A percentile compares a stretch with the other conserved stretches of the same genome.
These are phyloP conservation scores for Sipha maydis DNA, from an alignment of 2,888 invertebrate genomes.

Conservation along the genomic window DNA sequence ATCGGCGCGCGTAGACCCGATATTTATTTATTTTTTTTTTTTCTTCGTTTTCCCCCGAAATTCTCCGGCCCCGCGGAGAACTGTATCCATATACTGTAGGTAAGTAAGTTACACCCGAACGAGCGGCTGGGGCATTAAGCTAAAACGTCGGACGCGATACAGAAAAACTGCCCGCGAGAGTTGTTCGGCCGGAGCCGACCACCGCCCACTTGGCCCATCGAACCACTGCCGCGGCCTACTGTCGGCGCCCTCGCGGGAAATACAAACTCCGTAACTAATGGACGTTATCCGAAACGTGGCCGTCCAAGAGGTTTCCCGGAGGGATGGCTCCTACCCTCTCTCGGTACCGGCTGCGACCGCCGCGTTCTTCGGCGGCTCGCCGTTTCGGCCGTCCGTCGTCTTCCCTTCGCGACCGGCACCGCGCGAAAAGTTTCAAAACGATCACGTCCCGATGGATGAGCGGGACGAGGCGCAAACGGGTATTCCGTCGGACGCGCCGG, in stretches of 20 bases:
- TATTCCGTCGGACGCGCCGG: too few species aligned
- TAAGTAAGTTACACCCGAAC: constrained; percentile 31
- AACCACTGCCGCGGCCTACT: not conserved
- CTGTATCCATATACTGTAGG: not conserved
- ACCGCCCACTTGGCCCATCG: too few species aligned
- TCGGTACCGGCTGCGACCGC: too few species aligned
- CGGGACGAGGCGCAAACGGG: too few species aligned
- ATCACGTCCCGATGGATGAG: too few species aligned
- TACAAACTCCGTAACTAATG: constrained; percentile 60
- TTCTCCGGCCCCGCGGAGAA: too few species aligned
- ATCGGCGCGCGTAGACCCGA: not conserved
- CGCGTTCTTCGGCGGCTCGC: too few species aligned
- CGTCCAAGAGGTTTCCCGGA: not conserved
- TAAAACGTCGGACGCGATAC: constrained; percentile 59
- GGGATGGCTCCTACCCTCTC: too few species aligned
- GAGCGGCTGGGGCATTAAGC: constrained; percentile 47
- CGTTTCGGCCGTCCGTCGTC: too few species aligned
- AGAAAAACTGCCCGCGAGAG: constrained; percentile 47
- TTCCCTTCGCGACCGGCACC: too few species aligned
- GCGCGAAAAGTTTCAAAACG: too few species aligned
- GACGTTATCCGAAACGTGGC: constrained; percentile 48
- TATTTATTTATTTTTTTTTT: not conserved
- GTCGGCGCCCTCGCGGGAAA: constrained; percentile 57
- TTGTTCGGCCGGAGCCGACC: constrained; percentile 46
- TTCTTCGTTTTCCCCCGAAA: not conserved